Conservation (phyloP, 2,113 vertebrate species). For the Fregetta grallaria region DNA sequence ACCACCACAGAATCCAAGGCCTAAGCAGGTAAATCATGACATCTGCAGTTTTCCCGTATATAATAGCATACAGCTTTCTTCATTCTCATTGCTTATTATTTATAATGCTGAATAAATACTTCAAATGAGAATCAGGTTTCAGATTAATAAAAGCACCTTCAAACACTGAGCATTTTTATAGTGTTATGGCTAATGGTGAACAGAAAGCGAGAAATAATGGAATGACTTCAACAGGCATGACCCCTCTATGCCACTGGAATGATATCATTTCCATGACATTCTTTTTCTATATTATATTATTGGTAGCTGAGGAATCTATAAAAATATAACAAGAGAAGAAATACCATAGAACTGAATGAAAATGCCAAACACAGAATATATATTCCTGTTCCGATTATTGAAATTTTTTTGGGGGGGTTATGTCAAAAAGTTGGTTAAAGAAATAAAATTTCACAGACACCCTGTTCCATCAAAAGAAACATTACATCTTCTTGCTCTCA, state of each 20-base stretch:
- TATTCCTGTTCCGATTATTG: background rate
- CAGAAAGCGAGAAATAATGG: background rate
- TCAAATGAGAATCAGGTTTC: background rate
- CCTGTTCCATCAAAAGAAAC: background rate
- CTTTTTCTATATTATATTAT: background rate
- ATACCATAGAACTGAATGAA: background rate
- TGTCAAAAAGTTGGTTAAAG: background rate
- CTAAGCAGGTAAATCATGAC: background rate
- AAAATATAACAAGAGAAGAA: background rate
- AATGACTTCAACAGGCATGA: background rate
- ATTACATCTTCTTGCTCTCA: background rate
- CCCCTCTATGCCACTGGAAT: background rate
- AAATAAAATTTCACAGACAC: background rate
- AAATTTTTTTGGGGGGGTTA: rapidly evolving
- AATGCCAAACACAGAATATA: background rate
- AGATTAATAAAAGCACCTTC: background rate
- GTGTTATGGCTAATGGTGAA: background rate
- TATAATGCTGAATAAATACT: background rate
- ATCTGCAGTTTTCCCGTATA: background rate
- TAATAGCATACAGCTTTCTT: background rate
- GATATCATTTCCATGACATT: background rate
- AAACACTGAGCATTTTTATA: background rate
- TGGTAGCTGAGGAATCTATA: background rate
- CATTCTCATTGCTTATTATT: rapidly evolving
- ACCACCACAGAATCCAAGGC: rapidly evolving